phyloP scores from a whole-genome alignment of 1,140 invertebrate species.

The Ylistrum balloti region DNA sequence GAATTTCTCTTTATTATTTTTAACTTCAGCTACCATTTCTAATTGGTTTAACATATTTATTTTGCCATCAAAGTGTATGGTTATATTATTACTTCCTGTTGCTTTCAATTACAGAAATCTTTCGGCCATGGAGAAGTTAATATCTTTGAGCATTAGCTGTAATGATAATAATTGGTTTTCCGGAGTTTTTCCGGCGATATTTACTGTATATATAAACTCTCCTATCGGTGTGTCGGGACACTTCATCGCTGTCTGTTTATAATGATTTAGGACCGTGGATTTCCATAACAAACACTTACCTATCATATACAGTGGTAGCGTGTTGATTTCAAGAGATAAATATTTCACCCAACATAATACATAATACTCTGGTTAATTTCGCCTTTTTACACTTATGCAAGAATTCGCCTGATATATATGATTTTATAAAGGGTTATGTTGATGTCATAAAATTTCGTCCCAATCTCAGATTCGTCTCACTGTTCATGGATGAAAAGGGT shows the following conservation, averaged over 20 bases:
- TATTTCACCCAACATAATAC: too few relatives aligned
- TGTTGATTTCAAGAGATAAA: too few relatives aligned
- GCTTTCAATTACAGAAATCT: background rate
- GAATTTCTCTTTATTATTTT: background rate
- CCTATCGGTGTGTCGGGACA: background rate
- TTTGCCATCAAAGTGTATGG: background rate
- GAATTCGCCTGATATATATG: too few relatives aligned
- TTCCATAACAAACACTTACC: too few relatives aligned
- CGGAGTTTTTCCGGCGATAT: background rate
- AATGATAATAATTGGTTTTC: constrained; percentile 30
- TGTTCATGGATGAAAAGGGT: too few relatives aligned
- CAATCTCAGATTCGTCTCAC: too few relatives aligned
- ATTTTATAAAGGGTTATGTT: too few relatives aligned
- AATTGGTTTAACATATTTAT: background rate
- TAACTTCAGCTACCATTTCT: background rate
- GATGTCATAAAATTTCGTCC: too few relatives aligned
- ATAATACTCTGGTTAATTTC: too few relatives aligned
- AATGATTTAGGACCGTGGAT: background rate
- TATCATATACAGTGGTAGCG: too few relatives aligned
- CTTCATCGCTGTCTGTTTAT: background rate
- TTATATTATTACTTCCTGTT: constrained; percentile 3
- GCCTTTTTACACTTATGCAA: too few relatives aligned
- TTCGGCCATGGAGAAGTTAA: background rate
- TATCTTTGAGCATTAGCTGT: background rate
- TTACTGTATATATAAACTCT: background rate